Evolutionary conservation across 2,113 vertebrate genomes (phyloP), one percentile per base, ranked within the genome.

Genomic region (Psephotus haematonotus): DNA sequence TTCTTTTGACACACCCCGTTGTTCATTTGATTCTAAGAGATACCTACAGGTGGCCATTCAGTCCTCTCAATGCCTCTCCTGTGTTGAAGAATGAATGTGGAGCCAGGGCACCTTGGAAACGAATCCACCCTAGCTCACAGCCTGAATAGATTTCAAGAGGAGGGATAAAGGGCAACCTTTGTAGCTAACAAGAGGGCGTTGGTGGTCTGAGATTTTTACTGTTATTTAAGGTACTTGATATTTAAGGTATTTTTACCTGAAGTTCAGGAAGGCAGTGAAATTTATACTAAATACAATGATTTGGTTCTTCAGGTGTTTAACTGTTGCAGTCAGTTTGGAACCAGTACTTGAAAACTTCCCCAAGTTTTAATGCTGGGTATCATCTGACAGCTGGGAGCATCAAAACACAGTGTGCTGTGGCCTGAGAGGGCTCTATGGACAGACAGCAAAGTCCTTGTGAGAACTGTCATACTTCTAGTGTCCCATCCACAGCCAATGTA

Each of bases 401-500:
- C 43, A 78, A 55, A 77, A 18, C 10, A 6, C 4, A 5, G 7
- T 6, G 27, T n/a, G 5, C 16, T 52, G 5, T 55, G 49, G 44
- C 33, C 35, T 24, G 31, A 44, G 44, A 17, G 41, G 22, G 39
- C 25, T 70, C 31, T 63, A 7, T 23, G 20, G 47, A 63, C 37
- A 63, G 50, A 27, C 28, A 78, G n/a, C 77, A 92, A 24, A 31
- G 72, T 50, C 33, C 57, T 35, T 41, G 33, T 62, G 76, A 29
- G 68, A 68, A 3, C 16, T 63, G 20, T 86, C 35, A 35, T 14
- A 4, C 28, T 63, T 78, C 0, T 1, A 17, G 16, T 31, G 14
- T n/a, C 12, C 10, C 49, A 37, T 33, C 29, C 19, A 5, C 5
- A 12, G 5, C 3, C 24, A 70, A 35, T 0, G 0, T 0, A 2